Evolutionary conservation across 2,888 invertebrate species (phyloP).

Genomic region (Hypolimnas misippus): DNA sequence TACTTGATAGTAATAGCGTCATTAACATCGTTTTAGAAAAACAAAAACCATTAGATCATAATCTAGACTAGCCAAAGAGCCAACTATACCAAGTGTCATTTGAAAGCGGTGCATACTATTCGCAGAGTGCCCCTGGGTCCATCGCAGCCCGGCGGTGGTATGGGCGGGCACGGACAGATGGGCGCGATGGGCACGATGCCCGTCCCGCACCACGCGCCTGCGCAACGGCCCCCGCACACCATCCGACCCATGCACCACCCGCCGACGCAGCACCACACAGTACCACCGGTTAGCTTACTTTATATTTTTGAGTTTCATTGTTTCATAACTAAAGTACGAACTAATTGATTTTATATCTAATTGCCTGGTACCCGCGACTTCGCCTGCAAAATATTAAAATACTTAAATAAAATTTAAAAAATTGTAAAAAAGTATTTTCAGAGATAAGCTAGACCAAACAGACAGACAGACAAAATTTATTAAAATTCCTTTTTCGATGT

Average conservation of each 20-base stretch:
- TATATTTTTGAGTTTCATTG: not conserved
- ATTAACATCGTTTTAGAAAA: too few species aligned
- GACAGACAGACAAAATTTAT: too few species aligned
- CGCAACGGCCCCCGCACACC: slow-evolving; percentile 68
- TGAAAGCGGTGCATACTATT: not conserved
- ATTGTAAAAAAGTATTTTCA: too few species aligned
- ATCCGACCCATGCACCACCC: slow-evolving; percentile 75
- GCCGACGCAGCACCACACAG: slow-evolving; percentile 67
- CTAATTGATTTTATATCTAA: too few species aligned
- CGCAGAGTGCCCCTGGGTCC: slow-evolving; percentile 72
- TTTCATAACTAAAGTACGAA: too few species aligned
- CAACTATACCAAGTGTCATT: not conserved
- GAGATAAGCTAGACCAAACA: too few species aligned
- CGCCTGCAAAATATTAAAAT: too few species aligned
- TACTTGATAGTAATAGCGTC: too few species aligned
- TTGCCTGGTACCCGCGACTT: too few species aligned
- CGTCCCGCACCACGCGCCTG: slow-evolving; percentile 64
- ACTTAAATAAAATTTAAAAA: too few species aligned
- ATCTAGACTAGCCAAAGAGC: not conserved
- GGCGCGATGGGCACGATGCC: slow-evolving; percentile 64
- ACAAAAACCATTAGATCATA: not conserved
- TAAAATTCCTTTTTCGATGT: too few species aligned
- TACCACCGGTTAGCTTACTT: slow-evolving; percentile 61
- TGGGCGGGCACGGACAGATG: slow-evolving; percentile 66
- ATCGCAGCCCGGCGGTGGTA: slow-evolving; percentile 62